Conservation (phyloP, 2,797 vertebrate genomes). For the Rhinoraja longicauda region DNA sequence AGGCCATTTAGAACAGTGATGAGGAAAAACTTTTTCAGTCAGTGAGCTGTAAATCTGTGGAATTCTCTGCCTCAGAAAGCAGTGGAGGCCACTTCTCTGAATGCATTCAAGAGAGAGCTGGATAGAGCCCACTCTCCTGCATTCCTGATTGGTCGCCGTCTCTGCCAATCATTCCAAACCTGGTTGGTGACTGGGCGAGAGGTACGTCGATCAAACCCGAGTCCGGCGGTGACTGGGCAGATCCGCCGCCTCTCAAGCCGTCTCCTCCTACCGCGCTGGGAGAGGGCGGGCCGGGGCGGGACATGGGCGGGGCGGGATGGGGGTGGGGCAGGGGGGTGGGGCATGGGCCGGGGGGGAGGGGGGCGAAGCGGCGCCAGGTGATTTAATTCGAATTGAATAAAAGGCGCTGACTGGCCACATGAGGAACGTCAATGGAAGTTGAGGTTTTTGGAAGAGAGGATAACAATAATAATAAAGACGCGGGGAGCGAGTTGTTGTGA, state of each 20-base stretch:
- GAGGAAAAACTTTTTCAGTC: no score
- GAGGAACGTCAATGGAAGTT: not conserved
- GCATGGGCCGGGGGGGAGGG: no score
- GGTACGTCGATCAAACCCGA: not conserved
- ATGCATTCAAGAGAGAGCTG: no score
- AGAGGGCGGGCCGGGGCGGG: not conserved
- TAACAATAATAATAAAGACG: not conserved
- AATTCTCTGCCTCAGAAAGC: no score
- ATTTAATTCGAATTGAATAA: not conserved
- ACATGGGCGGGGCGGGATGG: not conserved
- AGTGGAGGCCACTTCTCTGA: no score
- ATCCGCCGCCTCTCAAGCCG: not conserved
- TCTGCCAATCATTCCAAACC: not conserved
- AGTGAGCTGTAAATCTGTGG: no score
- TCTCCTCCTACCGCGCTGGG: not conserved
- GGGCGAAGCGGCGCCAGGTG: conserved; percentile 1
- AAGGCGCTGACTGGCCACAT: not conserved
- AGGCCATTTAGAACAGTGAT: no score
- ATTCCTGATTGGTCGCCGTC: not conserved
- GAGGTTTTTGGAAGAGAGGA: not conserved
- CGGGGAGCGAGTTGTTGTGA: no score
- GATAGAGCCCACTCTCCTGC: not conserved
- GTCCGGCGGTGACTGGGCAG: not conserved
- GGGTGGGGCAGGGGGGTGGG: no score
- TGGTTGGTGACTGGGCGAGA: not conserved